These are phyloP conservation scores for Haliaeetus leucogaster DNA, from an alignment of 2,113 vertebrate genomes.

Conservation along the genomic window DNA sequence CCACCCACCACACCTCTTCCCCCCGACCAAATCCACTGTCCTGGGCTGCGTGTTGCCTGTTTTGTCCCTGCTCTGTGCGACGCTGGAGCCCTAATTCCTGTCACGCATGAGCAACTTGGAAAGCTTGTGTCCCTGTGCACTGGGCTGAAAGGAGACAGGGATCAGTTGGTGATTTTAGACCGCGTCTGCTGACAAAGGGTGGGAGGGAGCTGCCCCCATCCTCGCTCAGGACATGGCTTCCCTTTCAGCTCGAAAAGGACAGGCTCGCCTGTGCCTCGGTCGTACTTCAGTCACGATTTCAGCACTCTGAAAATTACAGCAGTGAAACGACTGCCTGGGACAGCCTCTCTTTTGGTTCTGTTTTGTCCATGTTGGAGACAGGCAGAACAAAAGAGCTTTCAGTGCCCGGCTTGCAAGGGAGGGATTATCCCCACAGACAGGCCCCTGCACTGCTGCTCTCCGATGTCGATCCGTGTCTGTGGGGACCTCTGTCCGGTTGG, in stretches of 20 bases:
- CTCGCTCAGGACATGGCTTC: background rate
- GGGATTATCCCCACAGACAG: background rate
- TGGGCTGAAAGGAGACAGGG: background rate
- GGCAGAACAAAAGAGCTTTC: slow-evolving; percentile 19
- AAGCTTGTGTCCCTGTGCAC: background rate
- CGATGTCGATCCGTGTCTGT: background rate
- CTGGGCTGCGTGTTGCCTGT: background rate
- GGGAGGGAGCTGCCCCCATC: background rate
- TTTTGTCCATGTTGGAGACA: background rate
- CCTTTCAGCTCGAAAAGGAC: rapidly evolving
- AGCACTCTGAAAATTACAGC: background rate
- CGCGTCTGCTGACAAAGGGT: background rate
- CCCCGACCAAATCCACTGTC: rapidly evolving
- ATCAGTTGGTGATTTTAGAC: background rate
- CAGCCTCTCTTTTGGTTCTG: background rate
- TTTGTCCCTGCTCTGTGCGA: background rate
- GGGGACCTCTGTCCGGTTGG: background rate
- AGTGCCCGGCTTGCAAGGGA: background rate
- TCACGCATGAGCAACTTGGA: background rate
- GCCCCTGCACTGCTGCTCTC: background rate
- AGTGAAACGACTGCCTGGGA: background rate
- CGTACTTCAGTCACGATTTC: rapidly evolving
- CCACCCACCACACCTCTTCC: background rate
- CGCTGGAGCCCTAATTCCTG: background rate
- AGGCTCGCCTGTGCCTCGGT: rapidly evolving